Conservation (phyloP, 2,888 invertebrate species). For the Ochropleura leucogaster region DNA sequence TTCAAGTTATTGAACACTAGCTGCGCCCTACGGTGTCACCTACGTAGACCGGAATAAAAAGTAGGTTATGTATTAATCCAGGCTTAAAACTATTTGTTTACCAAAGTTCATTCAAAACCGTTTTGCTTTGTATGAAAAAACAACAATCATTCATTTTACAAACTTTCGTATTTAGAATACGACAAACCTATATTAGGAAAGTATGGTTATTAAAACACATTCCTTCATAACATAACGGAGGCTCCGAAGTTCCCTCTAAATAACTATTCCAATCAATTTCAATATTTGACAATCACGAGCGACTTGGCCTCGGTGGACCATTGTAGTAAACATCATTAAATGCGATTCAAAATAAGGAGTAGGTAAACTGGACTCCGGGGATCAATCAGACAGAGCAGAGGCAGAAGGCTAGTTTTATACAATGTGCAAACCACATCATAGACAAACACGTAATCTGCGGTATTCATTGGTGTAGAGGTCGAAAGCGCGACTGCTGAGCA, state of each 20-base stretch:
- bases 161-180: not conserved
- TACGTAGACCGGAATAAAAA: not conserved
- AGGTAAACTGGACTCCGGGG: slow-evolving; percentile 60
- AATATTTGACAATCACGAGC: slow-evolving; percentile 62
- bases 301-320: slow-evolving; percentile 47
- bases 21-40: too few relatives aligned
- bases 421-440: too few relatives aligned
- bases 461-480: not conserved
- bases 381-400: slow-evolving; percentile 25
- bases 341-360: slow-evolving; percentile 72
- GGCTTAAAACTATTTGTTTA: not conserved
- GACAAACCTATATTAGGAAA: too few relatives aligned
- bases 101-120: not conserved
- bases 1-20: slow-evolving; percentile 1
- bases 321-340: slow-evolving; percentile 75
- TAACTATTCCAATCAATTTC: slow-evolving; percentile 53
- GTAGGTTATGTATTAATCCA: not conserved
- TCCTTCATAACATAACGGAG: not conserved
- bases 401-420: slow-evolving; percentile 21
- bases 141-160: not conserved
- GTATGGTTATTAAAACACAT: slow-evolving; percentile 1
- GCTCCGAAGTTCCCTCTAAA: not conserved
- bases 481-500: not conserved
- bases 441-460: not conserved
- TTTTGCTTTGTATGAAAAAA: not conserved